A percentile compares a stretch with the other conserved stretches of the same genome.
phyloP scores from a whole-genome alignment of 2,888 invertebrate genomes.

The Athalia circularis region DNA sequence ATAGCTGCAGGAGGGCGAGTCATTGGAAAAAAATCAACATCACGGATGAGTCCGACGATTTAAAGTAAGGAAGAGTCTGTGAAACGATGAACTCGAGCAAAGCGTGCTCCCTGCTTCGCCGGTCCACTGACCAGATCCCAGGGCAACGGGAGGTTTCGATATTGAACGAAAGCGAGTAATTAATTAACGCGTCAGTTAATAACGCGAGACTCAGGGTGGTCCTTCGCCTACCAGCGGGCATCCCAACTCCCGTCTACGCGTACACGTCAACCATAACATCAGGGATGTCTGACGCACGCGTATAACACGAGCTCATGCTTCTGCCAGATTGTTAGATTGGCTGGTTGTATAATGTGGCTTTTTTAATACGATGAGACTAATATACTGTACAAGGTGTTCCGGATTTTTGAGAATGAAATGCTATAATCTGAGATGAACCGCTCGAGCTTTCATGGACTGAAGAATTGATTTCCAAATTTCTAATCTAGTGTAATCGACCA shows the following conservation, averaged over 20 bases:
- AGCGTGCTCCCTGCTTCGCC: too few relatives aligned
- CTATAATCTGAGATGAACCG: too few relatives aligned
- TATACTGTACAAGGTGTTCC: too few relatives aligned
- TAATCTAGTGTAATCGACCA: too few relatives aligned
- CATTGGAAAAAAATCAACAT: too few relatives aligned
- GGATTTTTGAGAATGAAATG: too few relatives aligned
- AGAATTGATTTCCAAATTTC: too few relatives aligned
- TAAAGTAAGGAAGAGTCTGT: background rate
- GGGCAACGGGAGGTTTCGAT: slow-evolving; percentile 30
- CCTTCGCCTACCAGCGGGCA: slow-evolving; percentile 38
- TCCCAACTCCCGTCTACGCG: slow-evolving; percentile 32
- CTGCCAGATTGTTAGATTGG: background rate
- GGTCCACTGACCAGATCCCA: slow-evolving; percentile 9
- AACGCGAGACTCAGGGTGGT: slow-evolving; percentile 31
- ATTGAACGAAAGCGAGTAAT: slow-evolving; percentile 48
- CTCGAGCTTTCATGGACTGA: too few relatives aligned
- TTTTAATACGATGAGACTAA: too few relatives aligned
- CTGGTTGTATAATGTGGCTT: too few relatives aligned
- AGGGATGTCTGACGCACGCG: slow-evolving; percentile 20
- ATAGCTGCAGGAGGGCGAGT: too few relatives aligned
- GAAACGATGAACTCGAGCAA: background rate
- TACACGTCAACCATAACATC: slow-evolving; percentile 23
- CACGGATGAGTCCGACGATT: too few relatives aligned
- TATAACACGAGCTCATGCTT: background rate
- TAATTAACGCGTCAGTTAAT: slow-evolving; percentile 53